Evolutionary conservation across 2,888 invertebrate species (phyloP), one percentile per base, ranked within the genome.

Genomic region (Drosophila melanosoma): DNA sequence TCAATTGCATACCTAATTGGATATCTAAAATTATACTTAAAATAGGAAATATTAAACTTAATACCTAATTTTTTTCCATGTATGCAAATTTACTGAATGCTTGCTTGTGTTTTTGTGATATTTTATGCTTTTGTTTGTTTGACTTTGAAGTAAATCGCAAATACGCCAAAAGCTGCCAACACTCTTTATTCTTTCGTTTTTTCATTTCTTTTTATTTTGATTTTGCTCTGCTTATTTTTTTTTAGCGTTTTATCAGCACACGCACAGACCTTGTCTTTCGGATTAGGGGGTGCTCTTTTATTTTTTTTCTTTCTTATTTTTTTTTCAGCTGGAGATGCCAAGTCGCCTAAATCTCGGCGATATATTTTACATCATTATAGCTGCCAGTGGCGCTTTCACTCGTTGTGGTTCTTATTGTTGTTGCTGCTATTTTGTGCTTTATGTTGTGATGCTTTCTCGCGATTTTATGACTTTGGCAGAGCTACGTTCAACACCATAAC

Each of bases 361-460:
- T 87, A 90, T 83, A 89, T 82, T 86, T 89, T 81, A 84, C 89
- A 88, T 86, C 85, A 83, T 89, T 87, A 85, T 82, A 74, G 86
- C 82, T 76, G 79, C 69, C 74, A 60, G 57, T 63, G 64, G 82
- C 69, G 53, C 49, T 66, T 65, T 60, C 53, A 35, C 11, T 40
- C 58, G 26, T 45, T 68, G 57, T 62, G 38, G 36, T 29, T 52
- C 20, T 26, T 40, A 59, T 67, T 67, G 64, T 62, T 70, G 61
- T 32, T 64, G 58, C 33, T 81, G 66, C 42, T 67, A 65, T 38
- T 78, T 74, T 76, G 59, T 76, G 75, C 78, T 77, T 89, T 80
- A 86, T 79, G 79, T 78, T 84, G 79, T 77, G 80, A 71, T 75
- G 79, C 83, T 79, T 81, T 72, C 79, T 69, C 81, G 83, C 81